These are phyloP conservation scores for Gymnocypris eckloni DNA, from an alignment of 2,797 vertebrate species.

Conservation along the genomic window DNA sequence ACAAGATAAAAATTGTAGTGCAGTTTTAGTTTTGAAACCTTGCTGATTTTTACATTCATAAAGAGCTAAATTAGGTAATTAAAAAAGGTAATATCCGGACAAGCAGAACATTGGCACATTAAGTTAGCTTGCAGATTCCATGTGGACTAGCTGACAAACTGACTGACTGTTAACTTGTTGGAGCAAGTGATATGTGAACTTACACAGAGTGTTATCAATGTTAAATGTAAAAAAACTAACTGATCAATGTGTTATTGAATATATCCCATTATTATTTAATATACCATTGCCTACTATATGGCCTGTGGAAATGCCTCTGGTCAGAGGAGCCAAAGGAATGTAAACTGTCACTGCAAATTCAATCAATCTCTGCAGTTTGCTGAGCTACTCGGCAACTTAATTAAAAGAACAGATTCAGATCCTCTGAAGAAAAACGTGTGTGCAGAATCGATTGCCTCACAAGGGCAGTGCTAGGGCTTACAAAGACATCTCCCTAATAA, in stretches of 20 bases:
- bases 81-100: background rate
- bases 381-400: slow-evolving; percentile 44
- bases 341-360: slow-evolving; percentile 41
- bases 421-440: slow-evolving; percentile 48
- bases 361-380: slow-evolving; percentile 40
- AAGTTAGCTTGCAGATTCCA: too few relatives aligned
- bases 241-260: background rate
- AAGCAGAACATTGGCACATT: background rate
- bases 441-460: slow-evolving; percentile 62
- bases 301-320: slow-evolving; percentile 19
- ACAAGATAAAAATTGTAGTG: background rate
- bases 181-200: background rate
- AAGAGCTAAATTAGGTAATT: background rate
- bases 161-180: background rate
- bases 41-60: background rate
- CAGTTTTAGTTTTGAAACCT: background rate
- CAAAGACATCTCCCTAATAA: slow-evolving; percentile 65
- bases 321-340: slow-evolving; percentile 11
- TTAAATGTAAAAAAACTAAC: background rate
- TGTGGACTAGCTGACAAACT: background rate
- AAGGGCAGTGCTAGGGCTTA: slow-evolving; percentile 50
- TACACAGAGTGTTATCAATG: background rate
- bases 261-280: slow-evolving; percentile 14
- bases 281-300: background rate
- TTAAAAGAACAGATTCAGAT: slow-evolving; percentile 63